These are phyloP conservation scores for Mirza zaza DNA, from an alignment of 2,113 vertebrate genomes.

Conservation along the genomic window DNA sequence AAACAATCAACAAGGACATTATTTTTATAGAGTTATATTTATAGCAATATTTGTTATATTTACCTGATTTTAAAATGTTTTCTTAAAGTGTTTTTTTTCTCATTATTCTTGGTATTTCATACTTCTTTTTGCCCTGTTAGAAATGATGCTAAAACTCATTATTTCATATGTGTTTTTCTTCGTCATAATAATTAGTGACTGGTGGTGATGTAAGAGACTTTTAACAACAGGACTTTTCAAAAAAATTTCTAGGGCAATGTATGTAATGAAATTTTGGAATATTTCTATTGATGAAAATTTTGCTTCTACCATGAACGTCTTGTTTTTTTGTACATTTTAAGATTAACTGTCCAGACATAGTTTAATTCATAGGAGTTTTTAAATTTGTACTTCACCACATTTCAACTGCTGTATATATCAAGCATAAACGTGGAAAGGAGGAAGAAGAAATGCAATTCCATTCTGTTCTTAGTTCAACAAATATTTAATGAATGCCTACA, in stretches of 20 bases:
- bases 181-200: conserved; percentile 36
- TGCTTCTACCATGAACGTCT: conserved; percentile 45
- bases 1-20: conserved; percentile 71
- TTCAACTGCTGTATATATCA: conserved; percentile 22
- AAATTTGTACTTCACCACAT: neutral
- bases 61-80: conserved; percentile 76
- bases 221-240: conserved; percentile 48
- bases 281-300: conserved; percentile 63
- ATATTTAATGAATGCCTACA: neutral
- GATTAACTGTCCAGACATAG: conserved; percentile 23
- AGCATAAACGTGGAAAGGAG: neutral
- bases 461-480: neutral
- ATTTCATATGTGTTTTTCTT: conserved; percentile 69
- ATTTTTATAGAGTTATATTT: conserved; percentile 73
- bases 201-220: conserved; percentile 34
- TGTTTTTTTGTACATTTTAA: conserved; percentile 54
- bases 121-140: conserved; percentile 60
- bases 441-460: neutral
- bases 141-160: conserved; percentile 65
- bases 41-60: conserved; percentile 72
- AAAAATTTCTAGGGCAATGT: conserved; percentile 27
- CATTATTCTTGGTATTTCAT: conserved; percentile 71
- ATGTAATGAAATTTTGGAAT: conserved; percentile 45
- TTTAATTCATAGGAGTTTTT: conserved; percentile 40
- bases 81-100: conserved; percentile 61